Conservation (phyloP, 2,113 vertebrate genomes). For the Phyllostomus discolor region DNA sequence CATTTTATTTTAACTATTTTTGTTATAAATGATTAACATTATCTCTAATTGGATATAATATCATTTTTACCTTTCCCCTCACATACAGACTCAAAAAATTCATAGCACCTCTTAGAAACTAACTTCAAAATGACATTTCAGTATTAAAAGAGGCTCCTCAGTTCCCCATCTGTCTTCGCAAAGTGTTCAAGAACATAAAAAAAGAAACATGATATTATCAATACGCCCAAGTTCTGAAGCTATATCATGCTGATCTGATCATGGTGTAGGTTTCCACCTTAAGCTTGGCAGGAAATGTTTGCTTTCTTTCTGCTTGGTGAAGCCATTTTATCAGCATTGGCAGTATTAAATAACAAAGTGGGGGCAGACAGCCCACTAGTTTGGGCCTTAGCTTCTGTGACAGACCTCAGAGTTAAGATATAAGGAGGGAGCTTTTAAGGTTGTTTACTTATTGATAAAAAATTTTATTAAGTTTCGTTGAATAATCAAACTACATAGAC, state of each 20-base stretch:
- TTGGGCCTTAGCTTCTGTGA: conserved; percentile 8
- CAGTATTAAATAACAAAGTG: conserved; percentile 38
- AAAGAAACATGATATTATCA: conserved; percentile 29
- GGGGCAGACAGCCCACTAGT: background rate
- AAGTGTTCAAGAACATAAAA: background rate
- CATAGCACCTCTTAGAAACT: background rate
- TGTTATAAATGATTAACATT: conserved; percentile 17
- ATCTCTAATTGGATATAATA: background rate
- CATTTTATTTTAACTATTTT: conserved; percentile 3
- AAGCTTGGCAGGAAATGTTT: conserved; percentile 57
- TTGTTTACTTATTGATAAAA: conserved; percentile 10
- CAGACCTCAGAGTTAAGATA: conserved; percentile 16
- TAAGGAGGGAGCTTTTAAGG: background rate
- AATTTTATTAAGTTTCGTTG: background rate
- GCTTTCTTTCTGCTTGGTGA: conserved; percentile 33
- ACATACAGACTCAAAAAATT: background rate
- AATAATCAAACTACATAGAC: background rate
- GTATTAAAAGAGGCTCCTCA: background rate
- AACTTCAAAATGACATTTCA: conserved; percentile 42
- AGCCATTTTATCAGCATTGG: conserved; percentile 6
- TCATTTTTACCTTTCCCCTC: background rate
- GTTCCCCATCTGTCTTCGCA: conserved; percentile 27
- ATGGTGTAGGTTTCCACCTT: conserved; percentile 27
- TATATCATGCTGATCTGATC: conserved; percentile 16
- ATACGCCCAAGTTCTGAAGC: conserved; percentile 12